Conservation (phyloP, 2,113 vertebrate species). For the Coracopsis vasa region DNA sequence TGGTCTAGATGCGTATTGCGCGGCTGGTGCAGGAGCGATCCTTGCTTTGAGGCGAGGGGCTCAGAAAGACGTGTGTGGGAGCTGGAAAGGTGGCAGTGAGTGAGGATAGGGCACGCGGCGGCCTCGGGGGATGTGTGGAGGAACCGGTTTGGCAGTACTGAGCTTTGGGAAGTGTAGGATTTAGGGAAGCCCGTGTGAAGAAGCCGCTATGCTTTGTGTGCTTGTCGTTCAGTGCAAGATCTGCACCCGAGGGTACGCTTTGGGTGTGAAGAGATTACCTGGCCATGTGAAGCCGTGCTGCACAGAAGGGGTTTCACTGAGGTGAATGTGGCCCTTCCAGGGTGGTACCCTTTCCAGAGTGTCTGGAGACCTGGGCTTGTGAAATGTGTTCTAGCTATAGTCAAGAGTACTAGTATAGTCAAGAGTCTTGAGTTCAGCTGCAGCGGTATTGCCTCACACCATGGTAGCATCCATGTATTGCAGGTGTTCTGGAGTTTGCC, state of each 20-base stretch:
- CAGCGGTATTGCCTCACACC: not conserved
- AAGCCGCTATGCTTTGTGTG: accelerated
- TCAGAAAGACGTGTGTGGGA: not conserved
- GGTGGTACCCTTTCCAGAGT: not conserved
- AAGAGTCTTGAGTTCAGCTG: not conserved
- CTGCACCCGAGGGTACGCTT: not conserved
- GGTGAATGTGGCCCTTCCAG: not conserved
- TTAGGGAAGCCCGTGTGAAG: too few species aligned
- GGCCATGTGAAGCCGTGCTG: not conserved
- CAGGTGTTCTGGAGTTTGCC: not conserved
- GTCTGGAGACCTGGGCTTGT: accelerated
- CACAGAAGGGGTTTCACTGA: accelerated
- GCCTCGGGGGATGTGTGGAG: not conserved
- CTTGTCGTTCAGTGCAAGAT: accelerated
- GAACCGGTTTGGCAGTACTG: not conserved
- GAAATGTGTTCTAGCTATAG: not conserved
- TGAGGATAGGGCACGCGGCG: not conserved
- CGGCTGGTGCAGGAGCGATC: too few species aligned
- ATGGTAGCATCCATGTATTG: not conserved
- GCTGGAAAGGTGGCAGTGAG: not conserved
- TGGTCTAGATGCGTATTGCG: not conserved
- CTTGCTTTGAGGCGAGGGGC: not conserved
- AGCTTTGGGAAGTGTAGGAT: not conserved
- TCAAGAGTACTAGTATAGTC: not conserved
- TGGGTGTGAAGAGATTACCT: not conserved